Percentiles rank a stretch among this genome's conserved stretches.
phyloP scores from a whole-genome alignment of 2,888 invertebrate species.

The Elysia crispata region DNA sequence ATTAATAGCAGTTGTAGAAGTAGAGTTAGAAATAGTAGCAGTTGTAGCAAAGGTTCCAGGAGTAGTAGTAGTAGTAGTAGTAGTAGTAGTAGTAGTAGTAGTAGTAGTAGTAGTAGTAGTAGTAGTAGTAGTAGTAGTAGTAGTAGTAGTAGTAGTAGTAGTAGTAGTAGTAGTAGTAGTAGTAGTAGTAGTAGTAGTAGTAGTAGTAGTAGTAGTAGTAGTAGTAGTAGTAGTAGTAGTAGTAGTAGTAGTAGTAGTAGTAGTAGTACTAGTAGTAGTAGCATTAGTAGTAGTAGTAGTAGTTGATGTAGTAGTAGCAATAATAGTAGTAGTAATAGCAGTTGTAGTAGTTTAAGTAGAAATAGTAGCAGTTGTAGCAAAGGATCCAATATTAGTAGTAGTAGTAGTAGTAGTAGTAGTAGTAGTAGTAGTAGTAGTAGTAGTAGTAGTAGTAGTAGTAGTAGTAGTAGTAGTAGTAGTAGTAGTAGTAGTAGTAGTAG shows the following conservation, averaged over 20 bases:
- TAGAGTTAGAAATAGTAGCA: neutral
- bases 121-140: constrained; percentile 13
- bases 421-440: constrained; percentile 47
- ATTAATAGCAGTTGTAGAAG: neutral
- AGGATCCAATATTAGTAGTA: neutral
- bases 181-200: constrained; percentile 10
- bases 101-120: constrained; percentile 19
- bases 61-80: constrained; percentile 19
- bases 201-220: too few species aligned
- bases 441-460: constrained; percentile 47
- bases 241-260: too few species aligned
- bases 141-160: constrained; percentile 16
- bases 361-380: too few species aligned
- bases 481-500: neutral
- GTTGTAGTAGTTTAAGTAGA: too few species aligned
- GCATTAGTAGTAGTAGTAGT: too few species aligned
- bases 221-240: too few species aligned
- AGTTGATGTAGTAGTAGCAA: too few species aligned
- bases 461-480: constrained; percentile 32
- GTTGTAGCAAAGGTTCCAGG: neutral
- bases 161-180: constrained; percentile 19
- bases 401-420: constrained; percentile 48
- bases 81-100: constrained; percentile 19
- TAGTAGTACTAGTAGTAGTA: too few species aligned
- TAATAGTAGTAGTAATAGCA: too few species aligned